Evolutionary conservation across 2,113 vertebrate genomes (phyloP), one percentile per base, ranked within the genome.

Genomic region (Pygoscelis antarcticus): DNA sequence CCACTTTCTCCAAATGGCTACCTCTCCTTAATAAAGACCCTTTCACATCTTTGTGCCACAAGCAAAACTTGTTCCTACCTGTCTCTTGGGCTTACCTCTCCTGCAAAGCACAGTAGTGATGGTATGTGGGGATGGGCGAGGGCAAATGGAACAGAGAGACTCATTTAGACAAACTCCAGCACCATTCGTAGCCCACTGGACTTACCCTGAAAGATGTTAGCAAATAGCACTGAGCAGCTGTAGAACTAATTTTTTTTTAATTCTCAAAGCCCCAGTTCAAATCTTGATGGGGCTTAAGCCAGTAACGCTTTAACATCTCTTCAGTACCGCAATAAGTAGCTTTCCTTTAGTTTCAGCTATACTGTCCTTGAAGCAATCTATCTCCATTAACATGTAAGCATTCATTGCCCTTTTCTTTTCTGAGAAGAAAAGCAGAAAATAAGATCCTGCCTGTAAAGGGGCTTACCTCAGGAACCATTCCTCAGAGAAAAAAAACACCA

Each of bases 71-170:
- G 16, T 21, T 60, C 68, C 68, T 17, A 2, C 42, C 21, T 4
- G 12, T 19, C 49, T 18, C 58, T 19, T 6, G 18, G 55, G 62
- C 15, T 76, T 1, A 6, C 21, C 5, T 36, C 49, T 44, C 36
- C 62, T 20, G 55, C 55, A 18, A 20, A 49, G 52, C 25, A 1
- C 2, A 2, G 25, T 11, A 16, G 20, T 4, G 65, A 64, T 2
- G 13, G 52, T 9, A 23, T 0, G 13, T 5, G 11, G 25, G 30
- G 27, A 25, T 1, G 17, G 38, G 23, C 0, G 2, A 60, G 30
- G 52, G 68, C 52, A 54, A 36, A 16, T 1, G 38, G 11, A n/a
- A n/a, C 20, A 38, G 40, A 29, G 36, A 64, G 18, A 14, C 22
- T 36, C 16, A 10, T 16, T 13, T 11, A 21, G 38, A 52, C 11